Evolutionary conservation across 2,113 vertebrate species (phyloP).

Genomic region (Zapornia atra): DNA sequence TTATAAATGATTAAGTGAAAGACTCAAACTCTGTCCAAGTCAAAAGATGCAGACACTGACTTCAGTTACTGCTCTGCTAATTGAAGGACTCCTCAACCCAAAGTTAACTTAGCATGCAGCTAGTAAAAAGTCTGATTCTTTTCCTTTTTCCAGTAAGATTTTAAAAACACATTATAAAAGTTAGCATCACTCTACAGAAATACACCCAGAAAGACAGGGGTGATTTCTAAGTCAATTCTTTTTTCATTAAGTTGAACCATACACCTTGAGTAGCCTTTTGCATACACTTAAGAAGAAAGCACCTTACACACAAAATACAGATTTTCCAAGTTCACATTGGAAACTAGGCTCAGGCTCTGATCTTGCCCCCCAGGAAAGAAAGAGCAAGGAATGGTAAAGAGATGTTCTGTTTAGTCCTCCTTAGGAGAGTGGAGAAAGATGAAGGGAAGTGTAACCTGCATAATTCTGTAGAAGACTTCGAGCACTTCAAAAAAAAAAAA

Average conservation of each 20-base stretch:
- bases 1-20: constrained; percentile 25
- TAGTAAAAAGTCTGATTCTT: background rate
- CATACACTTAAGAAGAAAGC: fast-evolving
- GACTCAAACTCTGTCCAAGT: background rate
- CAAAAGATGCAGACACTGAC: background rate
- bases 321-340: background rate
- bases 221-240: background rate
- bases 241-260: fast-evolving
- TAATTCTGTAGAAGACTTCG: background rate
- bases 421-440: background rate
- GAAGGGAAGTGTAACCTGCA: background rate
- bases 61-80: background rate
- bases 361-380: background rate
- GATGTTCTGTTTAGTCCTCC: background rate
- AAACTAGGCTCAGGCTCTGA: background rate
- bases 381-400: background rate
- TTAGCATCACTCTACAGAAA: background rate
- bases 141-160: background rate
- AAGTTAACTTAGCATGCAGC: background rate
- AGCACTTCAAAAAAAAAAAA: background rate
- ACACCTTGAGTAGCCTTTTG: background rate
- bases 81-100: background rate
- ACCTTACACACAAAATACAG: fast-evolving
- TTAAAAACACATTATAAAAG: background rate
- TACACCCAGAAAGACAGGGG: fast-evolving